Evolutionary conservation across 2,888 invertebrate genomes (phyloP).

Genomic region (Eurytoma adleriae): DNA sequence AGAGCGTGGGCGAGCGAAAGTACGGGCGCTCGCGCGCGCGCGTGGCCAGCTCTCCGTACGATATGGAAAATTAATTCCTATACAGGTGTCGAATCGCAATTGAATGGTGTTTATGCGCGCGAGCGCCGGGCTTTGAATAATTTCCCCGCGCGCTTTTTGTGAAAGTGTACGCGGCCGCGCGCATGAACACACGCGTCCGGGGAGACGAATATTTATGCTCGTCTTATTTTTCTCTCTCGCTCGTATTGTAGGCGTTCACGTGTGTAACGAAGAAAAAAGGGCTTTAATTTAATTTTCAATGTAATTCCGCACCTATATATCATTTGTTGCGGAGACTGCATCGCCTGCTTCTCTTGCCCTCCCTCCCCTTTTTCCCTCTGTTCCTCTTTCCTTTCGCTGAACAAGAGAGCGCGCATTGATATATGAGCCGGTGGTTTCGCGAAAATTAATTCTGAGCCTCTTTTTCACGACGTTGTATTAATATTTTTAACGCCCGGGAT

Average conservation of each 20-base stretch:
- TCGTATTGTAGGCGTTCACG: constrained; percentile 32
- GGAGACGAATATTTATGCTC: constrained; percentile 52
- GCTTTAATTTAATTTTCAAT: constrained; percentile 56
- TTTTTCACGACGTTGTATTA: constrained; percentile 30
- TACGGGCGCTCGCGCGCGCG: not conserved
- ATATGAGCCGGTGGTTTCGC: constrained; percentile 46
- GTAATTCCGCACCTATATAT: constrained; percentile 54
- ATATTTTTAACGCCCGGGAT: constrained; percentile 38
- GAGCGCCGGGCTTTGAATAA: constrained; percentile 1
- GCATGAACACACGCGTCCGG: not conserved
- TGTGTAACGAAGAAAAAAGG: constrained; percentile 47
- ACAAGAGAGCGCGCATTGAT: constrained; percentile 26
- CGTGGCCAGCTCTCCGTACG: constrained; percentile 8
- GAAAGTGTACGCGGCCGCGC: constrained; percentile 29
- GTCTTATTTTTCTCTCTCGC: constrained; percentile 45
- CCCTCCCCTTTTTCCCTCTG: not conserved
- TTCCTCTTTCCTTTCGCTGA: not conserved
- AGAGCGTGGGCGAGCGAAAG: constrained; percentile 33
- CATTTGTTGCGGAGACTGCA: constrained; percentile 12
- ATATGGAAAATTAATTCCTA: constrained; percentile 44
- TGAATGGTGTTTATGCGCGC: not conserved
- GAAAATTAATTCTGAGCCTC: constrained; percentile 53
- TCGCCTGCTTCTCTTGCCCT: constrained; percentile 4
- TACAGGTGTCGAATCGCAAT: constrained; percentile 47
- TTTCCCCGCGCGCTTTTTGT: constrained; percentile 31